phyloP scores from a whole-genome alignment of 2,888 invertebrate species.

The Cylloceria caligata region DNA sequence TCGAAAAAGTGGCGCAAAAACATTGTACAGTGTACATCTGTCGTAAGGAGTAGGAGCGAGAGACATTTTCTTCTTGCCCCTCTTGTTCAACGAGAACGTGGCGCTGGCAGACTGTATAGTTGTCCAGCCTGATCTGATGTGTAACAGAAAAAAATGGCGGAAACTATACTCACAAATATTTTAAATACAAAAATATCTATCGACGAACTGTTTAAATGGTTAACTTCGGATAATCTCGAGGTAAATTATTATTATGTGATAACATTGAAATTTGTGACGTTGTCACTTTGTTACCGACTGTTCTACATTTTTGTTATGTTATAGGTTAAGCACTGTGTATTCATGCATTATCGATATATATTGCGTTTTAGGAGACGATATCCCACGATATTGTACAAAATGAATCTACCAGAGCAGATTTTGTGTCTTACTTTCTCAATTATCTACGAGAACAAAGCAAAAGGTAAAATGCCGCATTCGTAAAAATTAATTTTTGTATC shows the following conservation, averaged over 20 bases:
- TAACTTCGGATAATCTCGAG: slow-evolving; percentile 71
- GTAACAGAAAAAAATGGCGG: slow-evolving; percentile 69
- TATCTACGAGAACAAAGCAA: slow-evolving; percentile 74
- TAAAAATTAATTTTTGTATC: neutral
- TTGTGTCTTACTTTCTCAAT: slow-evolving; percentile 75
- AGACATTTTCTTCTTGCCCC: too few relatives aligned
- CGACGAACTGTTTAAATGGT: slow-evolving; percentile 74
- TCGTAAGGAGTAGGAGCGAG: too few relatives aligned
- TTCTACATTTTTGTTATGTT: slow-evolving; percentile 12
- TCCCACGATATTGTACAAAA: slow-evolving; percentile 61
- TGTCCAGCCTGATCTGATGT: too few relatives aligned
- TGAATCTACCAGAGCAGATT: slow-evolving; percentile 71
- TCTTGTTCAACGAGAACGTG: too few relatives aligned
- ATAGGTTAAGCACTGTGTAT: slow-evolving; percentile 38
- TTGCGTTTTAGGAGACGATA: slow-evolving; percentile 53
- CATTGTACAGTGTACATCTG: too few relatives aligned
- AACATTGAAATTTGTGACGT: neutral
- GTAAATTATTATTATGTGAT: slow-evolving; percentile 65
- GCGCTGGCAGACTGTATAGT: too few relatives aligned
- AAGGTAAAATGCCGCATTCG: slow-evolving; percentile 67
- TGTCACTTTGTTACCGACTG: neutral
- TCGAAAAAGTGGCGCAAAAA: too few relatives aligned
- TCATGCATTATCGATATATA: slow-evolving; percentile 10
- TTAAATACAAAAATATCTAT: slow-evolving; percentile 70
- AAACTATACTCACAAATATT: slow-evolving; percentile 71